Percentiles rank a stretch among this genome's conserved stretches.
phyloP scores from a whole-genome alignment of 2,888 invertebrate species.

The Drosophila emarginata region DNA sequence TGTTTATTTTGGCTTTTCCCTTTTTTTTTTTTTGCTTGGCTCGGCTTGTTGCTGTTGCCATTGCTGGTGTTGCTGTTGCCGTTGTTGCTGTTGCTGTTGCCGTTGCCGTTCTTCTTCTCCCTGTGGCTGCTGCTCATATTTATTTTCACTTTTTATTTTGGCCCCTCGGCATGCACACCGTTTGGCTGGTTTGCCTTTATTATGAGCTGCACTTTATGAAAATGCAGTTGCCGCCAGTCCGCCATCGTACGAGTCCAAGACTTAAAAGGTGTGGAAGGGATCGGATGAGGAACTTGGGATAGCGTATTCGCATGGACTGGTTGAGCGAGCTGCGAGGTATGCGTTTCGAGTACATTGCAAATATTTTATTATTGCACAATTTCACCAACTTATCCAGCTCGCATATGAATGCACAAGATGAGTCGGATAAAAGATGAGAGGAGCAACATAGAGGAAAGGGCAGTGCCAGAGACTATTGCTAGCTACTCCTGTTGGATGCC shows the following conservation, averaged over 20 bases:
- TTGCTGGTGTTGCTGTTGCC: slow-evolving; percentile 43
- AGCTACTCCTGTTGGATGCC: slow-evolving; percentile 42
- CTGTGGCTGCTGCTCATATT: slow-evolving; percentile 63
- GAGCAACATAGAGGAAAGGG: background rate
- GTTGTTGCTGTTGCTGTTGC: slow-evolving; percentile 43
- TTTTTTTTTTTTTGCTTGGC: slow-evolving; percentile 42
- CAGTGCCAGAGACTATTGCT: background rate
- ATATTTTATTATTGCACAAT: slow-evolving; percentile 80
- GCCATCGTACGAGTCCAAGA: slow-evolving; percentile 16
- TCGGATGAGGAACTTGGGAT: slow-evolving; percentile 8
- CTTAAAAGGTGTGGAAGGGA: slow-evolving; percentile 9
- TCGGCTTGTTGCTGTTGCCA: slow-evolving; percentile 47
- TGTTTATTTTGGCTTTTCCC: slow-evolving; percentile 47
- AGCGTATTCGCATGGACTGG: slow-evolving; percentile 2
- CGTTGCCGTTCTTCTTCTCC: background rate
- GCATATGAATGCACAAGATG: slow-evolving; percentile 57
- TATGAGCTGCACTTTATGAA: slow-evolving; percentile 74
- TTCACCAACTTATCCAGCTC: slow-evolving; percentile 75
- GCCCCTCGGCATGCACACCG: slow-evolving; percentile 47
- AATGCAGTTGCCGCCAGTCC: slow-evolving; percentile 66
- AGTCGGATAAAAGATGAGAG: background rate
- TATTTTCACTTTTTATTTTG: slow-evolving; percentile 65
- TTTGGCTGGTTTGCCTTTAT: slow-evolving; percentile 46
- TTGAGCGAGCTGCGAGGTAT: slow-evolving; percentile 19
- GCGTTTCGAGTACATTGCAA: slow-evolving; percentile 74